Base-by-base conservation (phyloP, 2,113 vertebrate species). In the Hemiprocne comata region DNA sequence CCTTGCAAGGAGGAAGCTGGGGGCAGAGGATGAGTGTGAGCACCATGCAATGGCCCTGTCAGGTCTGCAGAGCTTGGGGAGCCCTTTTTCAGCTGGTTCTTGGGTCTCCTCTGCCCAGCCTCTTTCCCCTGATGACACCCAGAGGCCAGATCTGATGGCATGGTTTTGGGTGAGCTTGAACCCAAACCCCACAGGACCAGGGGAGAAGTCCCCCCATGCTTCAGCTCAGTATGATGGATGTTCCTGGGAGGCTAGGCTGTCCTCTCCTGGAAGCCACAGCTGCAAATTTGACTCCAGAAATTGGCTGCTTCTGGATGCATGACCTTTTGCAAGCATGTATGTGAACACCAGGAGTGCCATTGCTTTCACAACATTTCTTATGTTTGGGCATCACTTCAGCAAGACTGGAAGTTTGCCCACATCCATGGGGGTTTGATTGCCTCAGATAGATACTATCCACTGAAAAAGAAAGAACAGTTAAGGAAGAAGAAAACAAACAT, bases 311-410 rank as follows among this genome's bases (percentile, higher is more conserved):
- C 64, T 46, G 66, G 64, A 28, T 24, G 0, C 20, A 3, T 11
- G 66, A 57, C 40, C 44, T 75, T 0, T 0, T 28, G 67, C 3
- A 26, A 61, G 17, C 15, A 31, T 1, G 0, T 58, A 10, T 2
- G 11, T 19, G 33, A 34, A 34, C 60, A 88, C 23, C 26, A 21
- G 71, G 18, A 11, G 4, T 51, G 51, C 8, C 0, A 0, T 3
- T 85, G 62, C 29, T 70, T 70, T 83, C 1, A 0, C 11, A 20
- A 4, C 1, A 0, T 24, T 75, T 65, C 44, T 40, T 62, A 42
- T 64, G 11, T 42, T 73, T 7, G 3, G 34, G 40, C 29, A 38
- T 34, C 18, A 53, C 51, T 83, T 80, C 67, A 77, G 66, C 24
- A 61, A 57, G 38, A 33, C 34, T 85, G 65, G 76, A 71, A 75